Percentiles rank a stretch among this genome's conserved stretches.
These are phyloP conservation scores for Ommatoiulus sabulosus DNA, from an alignment of 2,888 invertebrate genomes.

Conservation along the genomic window DNA sequence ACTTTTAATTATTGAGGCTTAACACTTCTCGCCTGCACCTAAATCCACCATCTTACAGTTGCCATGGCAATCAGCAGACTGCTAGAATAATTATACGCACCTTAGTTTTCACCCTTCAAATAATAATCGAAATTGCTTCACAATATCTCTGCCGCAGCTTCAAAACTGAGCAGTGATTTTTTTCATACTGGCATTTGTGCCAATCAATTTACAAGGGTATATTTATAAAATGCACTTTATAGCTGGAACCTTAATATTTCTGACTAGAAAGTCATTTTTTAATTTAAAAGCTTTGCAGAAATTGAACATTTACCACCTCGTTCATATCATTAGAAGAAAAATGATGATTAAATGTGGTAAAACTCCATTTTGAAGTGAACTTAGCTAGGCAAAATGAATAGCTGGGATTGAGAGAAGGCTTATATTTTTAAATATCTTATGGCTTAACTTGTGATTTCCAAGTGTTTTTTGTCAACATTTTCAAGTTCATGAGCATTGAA, in stretches of 20 bases:
- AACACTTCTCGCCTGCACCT: neutral
- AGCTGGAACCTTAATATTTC: neutral
- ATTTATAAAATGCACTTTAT: too few species aligned
- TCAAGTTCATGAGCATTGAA: too few species aligned
- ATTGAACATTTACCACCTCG: neutral
- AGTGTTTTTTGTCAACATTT: too few species aligned
- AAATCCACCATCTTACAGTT: conserved; percentile 18
- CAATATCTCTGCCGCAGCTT: neutral
- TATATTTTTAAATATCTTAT: too few species aligned
- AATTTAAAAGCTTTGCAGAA: neutral
- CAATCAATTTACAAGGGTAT: too few species aligned
- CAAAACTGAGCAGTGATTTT: neutral
- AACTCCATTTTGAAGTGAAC: too few species aligned
- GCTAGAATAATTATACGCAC: neutral
- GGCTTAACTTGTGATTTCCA: too few species aligned
- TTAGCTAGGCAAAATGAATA: too few species aligned
- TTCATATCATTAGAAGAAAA: too few species aligned
- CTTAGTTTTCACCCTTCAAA: neutral
- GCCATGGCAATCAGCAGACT: neutral
- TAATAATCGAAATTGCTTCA: neutral
- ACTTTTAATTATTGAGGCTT: conserved; percentile 41
- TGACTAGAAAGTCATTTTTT: neutral
- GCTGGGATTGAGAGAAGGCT: too few species aligned
- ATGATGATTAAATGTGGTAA: too few species aligned
- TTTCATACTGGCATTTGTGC: neutral